phyloP scores from a whole-genome alignment of 2,113 vertebrate species.

The Tricholaema leucomelas region DNA sequence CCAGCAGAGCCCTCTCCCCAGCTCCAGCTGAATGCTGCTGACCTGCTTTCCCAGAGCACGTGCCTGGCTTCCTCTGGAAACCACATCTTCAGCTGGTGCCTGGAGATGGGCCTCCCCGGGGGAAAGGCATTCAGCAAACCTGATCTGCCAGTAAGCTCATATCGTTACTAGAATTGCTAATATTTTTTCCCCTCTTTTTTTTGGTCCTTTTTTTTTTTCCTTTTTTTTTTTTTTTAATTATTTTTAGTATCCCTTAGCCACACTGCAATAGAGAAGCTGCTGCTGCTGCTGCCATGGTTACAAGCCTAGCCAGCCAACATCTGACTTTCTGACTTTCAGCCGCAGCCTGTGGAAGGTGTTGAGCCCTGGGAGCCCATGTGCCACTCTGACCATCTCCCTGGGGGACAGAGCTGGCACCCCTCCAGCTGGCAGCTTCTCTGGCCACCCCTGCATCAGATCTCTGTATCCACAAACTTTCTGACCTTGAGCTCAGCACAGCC shows the following conservation, averaged over 20 bases:
- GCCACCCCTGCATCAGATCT: not conserved
- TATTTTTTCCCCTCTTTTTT: not conserved
- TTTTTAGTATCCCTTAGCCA: constrained; percentile 38
- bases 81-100: not conserved
- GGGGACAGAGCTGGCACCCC: not conserved
- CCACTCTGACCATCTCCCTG: not conserved
- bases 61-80: constrained; percentile 7
- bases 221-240: not conserved
- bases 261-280: constrained; percentile 53
- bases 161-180: constrained; percentile 28
- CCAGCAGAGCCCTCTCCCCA: fast-evolving
- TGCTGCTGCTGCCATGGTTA: constrained; percentile 79
- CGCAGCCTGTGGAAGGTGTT: not conserved
- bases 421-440: not conserved
- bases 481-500: not conserved
- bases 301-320: constrained; percentile 41
- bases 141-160: not conserved
- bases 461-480: not conserved
- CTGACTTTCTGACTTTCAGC: not conserved
- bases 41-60: not conserved
- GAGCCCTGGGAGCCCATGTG: not conserved
- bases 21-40: not conserved
- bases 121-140: constrained; percentile 9
- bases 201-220: not conserved
- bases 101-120: not conserved